Evolutionary conservation across 2,797 vertebrate genomes (phyloP).

Genomic region (Aselliscus stoliczkanus): DNA sequence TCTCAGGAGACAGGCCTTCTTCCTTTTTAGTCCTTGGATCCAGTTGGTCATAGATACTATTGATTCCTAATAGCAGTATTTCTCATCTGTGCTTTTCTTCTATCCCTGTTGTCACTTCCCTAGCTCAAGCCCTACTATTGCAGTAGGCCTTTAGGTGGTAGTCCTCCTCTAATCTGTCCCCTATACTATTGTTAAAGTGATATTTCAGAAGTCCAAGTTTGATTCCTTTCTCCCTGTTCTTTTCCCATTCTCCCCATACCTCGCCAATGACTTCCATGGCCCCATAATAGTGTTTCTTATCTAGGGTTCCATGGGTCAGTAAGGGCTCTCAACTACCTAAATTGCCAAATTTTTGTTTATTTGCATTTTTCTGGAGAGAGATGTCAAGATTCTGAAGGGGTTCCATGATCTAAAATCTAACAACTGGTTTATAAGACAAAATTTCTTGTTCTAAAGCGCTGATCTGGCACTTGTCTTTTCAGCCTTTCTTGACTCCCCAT

Average conservation of each 20-base stretch:
- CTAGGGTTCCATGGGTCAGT: neutral
- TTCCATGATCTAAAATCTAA: neutral
- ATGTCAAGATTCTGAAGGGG: neutral
- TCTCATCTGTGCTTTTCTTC: neutral
- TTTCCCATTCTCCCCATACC: neutral
- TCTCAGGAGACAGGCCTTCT: neutral
- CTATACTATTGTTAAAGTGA: neutral
- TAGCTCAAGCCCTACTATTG: neutral
- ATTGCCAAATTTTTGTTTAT: neutral
- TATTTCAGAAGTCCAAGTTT: neutral
- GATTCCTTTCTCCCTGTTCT: neutral
- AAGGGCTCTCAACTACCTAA: neutral
- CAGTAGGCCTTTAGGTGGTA: neutral
- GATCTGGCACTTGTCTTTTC: neutral
- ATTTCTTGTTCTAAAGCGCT: neutral
- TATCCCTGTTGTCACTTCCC: neutral
- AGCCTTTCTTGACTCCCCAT: neutral
- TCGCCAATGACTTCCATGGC: neutral
- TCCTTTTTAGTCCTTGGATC: neutral
- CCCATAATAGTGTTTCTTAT: neutral
- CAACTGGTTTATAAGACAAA: neutral
- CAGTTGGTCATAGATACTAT: neutral
- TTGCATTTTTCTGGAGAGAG: neutral
- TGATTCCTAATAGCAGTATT: neutral
- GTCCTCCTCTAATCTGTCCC: neutral